Evolutionary conservation across 2,113 vertebrate species (phyloP), one percentile per base, ranked within the genome.

Genomic region (Seriola dumerili): DNA sequence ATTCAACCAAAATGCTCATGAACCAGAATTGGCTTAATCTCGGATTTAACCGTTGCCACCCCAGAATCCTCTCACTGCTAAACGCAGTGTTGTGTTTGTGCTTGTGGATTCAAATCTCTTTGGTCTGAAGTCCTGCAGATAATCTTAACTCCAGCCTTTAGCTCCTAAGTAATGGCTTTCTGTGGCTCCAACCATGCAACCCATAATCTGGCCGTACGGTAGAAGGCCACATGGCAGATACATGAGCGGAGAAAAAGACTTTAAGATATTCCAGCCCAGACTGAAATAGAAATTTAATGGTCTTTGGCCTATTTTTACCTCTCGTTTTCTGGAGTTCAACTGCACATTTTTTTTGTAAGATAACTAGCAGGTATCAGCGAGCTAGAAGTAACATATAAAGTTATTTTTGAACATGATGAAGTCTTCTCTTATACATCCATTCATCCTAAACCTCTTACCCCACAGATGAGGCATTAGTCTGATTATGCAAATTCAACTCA

Each of bases 201-300:
- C 88, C 88, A 78, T 94, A 94, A 95, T 95, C 90, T 92, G 79
- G 38, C 72, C 3, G 40, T 70, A 73, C 90, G 85, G 78, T 89
- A 73, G 82, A 75, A 80, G 70, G 84, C 91, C 83, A 85, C 89
- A 92, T 85, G 81, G 80, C 83, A 91, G 64, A 89, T 81, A 78
- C 59, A 85, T 62, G 87, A 88, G 84, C 40, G 76, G 21, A 44
- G 59, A 46, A 64, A 72, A 83, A 32, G 19, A 72, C 70, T 65
- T 71, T 68, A 61, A 78, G 71, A 79, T 81, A 19, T 32, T 55
- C 36, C 0, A 79, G 57, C 77, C 21, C 38, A 40, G 75, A 73
- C 81, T 7, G 62, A 92, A 91, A 86, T 71, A 84, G 75, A 55
- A 34, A 36, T 55, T 34, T 85, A 85, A 65, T 66, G 70, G 75